phyloP scores from a whole-genome alignment of 2,888 invertebrate species.

The Mimachlamys varia region DNA sequence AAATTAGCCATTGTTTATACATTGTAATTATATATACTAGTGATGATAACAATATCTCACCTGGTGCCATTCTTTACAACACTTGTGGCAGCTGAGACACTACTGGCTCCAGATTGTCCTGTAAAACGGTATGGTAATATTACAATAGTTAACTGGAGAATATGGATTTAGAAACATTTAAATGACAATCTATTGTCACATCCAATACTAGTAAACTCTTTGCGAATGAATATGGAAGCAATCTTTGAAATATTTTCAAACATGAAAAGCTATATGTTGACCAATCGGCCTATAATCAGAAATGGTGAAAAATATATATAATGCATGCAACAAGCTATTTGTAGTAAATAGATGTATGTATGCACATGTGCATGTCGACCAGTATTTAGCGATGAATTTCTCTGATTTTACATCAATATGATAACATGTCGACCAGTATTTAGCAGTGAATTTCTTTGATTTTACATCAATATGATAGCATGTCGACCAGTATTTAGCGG shows the following conservation, averaged over 20 bases:
- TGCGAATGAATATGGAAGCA: too few relatives aligned
- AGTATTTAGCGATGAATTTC: neutral
- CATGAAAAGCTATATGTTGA: too few relatives aligned
- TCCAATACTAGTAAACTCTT: too few relatives aligned
- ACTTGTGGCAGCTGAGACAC: neutral
- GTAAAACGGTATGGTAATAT: neutral
- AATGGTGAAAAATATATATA: neutral
- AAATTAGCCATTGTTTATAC: too few relatives aligned
- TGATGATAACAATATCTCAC: neutral
- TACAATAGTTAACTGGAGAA: too few relatives aligned
- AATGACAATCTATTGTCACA: too few relatives aligned
- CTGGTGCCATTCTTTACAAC: neutral
- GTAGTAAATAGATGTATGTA: conserved; percentile 10
- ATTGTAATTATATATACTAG: too few relatives aligned
- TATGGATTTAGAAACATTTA: too few relatives aligned
- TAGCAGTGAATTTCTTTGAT: neutral
- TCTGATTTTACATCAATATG: too few relatives aligned
- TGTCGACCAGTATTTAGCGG: neutral
- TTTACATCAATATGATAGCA: neutral
- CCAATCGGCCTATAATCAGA: too few relatives aligned
- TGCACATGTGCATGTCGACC: conserved; percentile 13
- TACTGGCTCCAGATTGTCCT: neutral
- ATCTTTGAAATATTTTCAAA: too few relatives aligned
- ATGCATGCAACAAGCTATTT: neutral
- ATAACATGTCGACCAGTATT: neutral